These are phyloP conservation scores for Myiotriccus ornatus DNA, from an alignment of 2,797 vertebrate species.

Conservation along the genomic window DNA sequence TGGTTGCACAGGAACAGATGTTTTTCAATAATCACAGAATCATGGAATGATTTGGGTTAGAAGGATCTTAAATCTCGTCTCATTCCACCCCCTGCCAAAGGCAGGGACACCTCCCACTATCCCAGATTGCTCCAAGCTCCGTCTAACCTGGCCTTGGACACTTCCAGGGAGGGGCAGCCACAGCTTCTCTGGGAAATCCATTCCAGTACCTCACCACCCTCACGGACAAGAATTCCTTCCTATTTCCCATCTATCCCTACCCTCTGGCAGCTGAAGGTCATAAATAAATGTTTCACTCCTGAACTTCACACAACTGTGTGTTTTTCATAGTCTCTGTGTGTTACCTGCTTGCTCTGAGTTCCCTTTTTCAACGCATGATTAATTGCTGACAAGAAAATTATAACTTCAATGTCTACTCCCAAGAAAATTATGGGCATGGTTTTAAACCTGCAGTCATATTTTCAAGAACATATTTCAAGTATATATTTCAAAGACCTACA, in stretches of 20 bases:
- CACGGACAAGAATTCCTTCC: neutral
- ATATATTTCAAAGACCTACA: neutral
- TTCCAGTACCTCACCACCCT: neutral
- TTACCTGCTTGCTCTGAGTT: neutral
- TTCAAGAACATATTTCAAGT: neutral
- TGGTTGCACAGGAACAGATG: accelerated
- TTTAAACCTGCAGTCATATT: neutral
- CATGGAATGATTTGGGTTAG: neutral
- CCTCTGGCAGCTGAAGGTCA: neutral
- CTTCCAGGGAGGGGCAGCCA: neutral
- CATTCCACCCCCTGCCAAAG: neutral
- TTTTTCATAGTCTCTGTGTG: neutral
- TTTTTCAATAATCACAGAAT: neutral
- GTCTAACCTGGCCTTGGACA: neutral
- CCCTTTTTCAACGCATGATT: neutral
- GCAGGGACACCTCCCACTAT: neutral
- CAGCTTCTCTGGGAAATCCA: neutral
- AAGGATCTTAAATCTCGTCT: neutral
- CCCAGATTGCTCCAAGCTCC: neutral
- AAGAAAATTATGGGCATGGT: neutral
- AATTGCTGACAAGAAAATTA: neutral
- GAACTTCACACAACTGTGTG: accelerated
- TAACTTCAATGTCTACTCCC: neutral
- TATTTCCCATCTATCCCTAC: accelerated
- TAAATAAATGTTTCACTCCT: neutral